Evolutionary conservation across 2,888 invertebrate genomes (phyloP), one percentile per base, ranked within the genome.

Genomic region (Lasioglossum oenotherae): DNA sequence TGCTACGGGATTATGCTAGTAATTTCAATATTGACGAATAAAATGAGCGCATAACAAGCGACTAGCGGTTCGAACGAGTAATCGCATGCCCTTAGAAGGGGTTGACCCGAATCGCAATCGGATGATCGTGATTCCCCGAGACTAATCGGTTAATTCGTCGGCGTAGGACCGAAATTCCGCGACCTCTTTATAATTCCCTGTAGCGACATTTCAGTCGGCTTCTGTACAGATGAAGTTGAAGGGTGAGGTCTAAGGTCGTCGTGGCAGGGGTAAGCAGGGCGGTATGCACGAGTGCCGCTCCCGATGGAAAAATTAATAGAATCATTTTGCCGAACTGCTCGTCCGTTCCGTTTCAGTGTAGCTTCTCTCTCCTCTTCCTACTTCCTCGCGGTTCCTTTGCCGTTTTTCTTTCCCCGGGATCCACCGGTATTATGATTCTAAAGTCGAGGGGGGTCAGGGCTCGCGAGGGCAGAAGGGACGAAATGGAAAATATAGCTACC

Each of bases 231-330:
- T 53, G 53, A 53, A 53, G 53, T 53, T 53, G 53, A 53, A n/a
- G 64, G 10, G 49, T 57, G 69, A 76, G 67, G 64, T 81, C 41
- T 46, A 41, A 41, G 44, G 80, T 53, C 12, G 53, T 57, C 64
- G 67, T 35, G 53, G 80, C 76, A 78, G 85, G 10, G 79, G 83
- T 89, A 91, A 87, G 84, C 83, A 92, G 93, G 94, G 94, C 91
- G 93, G 91, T 92, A 95, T 94, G 95, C 95, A 94, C 95, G 94
- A 95, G 94, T 94, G 94, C 91, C 92, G 91, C 90, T 93, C 91
- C 90, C 93, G 92, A 94, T 94, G 94, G 93, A 95, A 94, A 95
- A 95, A 95, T 94, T 94, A 95, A 94, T 95, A 94, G 94, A 94
- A 95, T 94, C 94, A 94, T 95, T 94, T 94, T 93, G 89, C 90